Conservation (phyloP, 2,113 vertebrate genomes). For the Trogon melanurus region DNA sequence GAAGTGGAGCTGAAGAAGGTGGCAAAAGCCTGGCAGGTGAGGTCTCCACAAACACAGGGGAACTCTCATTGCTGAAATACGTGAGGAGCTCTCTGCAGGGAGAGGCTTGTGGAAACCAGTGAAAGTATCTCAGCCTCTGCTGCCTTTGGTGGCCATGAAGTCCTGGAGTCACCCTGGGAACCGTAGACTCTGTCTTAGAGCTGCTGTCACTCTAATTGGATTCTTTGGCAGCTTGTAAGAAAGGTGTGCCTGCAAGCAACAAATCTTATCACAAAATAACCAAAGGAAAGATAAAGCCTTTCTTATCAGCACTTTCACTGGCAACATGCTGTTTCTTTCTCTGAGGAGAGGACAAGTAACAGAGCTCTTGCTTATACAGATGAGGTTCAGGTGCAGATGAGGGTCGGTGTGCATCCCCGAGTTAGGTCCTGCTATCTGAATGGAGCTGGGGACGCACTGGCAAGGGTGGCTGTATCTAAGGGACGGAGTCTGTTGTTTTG, state of each 20-base stretch:
- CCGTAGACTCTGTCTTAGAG: accelerated
- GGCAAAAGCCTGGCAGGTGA: background rate
- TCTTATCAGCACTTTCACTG: background rate
- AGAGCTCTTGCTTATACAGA: background rate
- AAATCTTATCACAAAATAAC: background rate
- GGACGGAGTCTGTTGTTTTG: background rate
- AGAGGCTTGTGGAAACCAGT: background rate
- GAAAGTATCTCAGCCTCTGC: background rate
- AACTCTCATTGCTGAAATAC: background rate
- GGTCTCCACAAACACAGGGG: accelerated
- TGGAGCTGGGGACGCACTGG: background rate
- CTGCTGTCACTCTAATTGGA: background rate
- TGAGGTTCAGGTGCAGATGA: background rate
- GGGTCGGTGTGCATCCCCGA: background rate
- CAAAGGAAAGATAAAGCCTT: background rate
- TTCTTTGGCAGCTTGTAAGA: background rate
- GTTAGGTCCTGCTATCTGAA: background rate
- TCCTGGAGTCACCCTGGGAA: background rate
- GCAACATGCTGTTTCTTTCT: background rate
- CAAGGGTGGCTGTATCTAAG: background rate
- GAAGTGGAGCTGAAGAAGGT: background rate
- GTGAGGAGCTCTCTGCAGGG: background rate
- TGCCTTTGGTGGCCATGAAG: background rate
- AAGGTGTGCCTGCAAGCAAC: background rate
- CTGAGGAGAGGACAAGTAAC: background rate